These are phyloP conservation scores for Tautogolabrus adspersus DNA, from an alignment of 2,113 vertebrate species.

Conservation along the genomic window DNA sequence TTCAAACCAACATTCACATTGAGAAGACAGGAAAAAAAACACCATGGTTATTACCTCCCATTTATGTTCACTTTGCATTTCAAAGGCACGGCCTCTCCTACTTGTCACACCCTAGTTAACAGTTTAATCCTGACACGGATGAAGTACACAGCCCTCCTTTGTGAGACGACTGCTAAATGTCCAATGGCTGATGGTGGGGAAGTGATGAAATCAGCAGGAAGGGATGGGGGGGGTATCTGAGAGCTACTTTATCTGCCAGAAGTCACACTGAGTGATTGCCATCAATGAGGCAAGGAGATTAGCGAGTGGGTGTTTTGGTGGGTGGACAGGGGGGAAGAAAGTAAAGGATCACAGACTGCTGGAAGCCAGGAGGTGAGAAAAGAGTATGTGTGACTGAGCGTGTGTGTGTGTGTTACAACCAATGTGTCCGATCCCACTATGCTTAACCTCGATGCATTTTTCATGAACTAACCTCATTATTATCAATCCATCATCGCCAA, in stretches of 20 bases:
- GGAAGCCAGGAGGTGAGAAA: constrained; percentile 46
- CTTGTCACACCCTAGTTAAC: constrained; percentile 75
- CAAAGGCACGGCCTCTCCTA: constrained; percentile 67
- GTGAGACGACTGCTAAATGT: constrained; percentile 54
- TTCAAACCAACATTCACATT: constrained; percentile 52
- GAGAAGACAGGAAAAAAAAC: constrained; percentile 25
- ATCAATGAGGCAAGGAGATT: constrained; percentile 67
- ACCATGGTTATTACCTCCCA: constrained; percentile 60
- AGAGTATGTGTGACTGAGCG: constrained; percentile 4
- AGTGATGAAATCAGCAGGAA: constrained; percentile 66
- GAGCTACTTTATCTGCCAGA: constrained; percentile 59
- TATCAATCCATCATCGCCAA: constrained; percentile 41
- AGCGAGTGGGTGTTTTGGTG: constrained; percentile 60
- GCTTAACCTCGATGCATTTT: constrained; percentile 53
- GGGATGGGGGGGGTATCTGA: constrained; percentile 46
- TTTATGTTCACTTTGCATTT: constrained; percentile 76
- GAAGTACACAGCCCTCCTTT: constrained; percentile 55
- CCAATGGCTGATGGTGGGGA: constrained; percentile 37
- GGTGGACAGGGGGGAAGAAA: constrained; percentile 35
- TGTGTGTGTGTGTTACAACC: constrained; percentile 18
- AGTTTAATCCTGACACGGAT: constrained; percentile 69
- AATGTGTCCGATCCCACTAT: constrained; percentile 25
- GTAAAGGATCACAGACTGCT: constrained; percentile 40
- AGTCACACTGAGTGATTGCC: constrained; percentile 64
- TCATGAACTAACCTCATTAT: constrained; percentile 48